A percentile compares a stretch with the other conserved stretches of the same genome.
These are phyloP conservation scores for Phalacrocorax brasilianus DNA, from an alignment of 2,113 vertebrate genomes.

Conservation along the genomic window DNA sequence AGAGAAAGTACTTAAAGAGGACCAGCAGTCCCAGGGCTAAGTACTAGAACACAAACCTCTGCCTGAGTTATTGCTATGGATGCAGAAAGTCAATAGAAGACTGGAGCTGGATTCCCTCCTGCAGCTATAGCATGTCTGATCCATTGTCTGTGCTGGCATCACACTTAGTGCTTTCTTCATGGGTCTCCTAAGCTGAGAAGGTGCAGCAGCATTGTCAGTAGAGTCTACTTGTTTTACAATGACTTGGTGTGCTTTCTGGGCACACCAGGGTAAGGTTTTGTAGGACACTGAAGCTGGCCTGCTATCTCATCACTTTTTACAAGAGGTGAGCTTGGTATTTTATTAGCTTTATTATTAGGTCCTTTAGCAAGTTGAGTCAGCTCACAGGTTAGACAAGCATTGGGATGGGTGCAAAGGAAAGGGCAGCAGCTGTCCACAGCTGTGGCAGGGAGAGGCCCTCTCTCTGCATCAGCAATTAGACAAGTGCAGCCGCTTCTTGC, in stretches of 20 bases:
- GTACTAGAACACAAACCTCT: neutral
- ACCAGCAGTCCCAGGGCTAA: neutral
- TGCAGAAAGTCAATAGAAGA: neutral
- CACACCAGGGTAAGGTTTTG: neutral
- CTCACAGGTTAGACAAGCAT: neutral
- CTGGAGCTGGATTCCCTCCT: neutral
- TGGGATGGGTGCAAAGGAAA: neutral
- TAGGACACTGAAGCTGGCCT: neutral
- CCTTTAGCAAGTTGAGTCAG: neutral
- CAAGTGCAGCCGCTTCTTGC: neutral
- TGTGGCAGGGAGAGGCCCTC: neutral
- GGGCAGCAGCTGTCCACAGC: neutral
- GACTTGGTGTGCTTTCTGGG: neutral
- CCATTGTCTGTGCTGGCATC: neutral
- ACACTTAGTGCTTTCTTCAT: neutral
- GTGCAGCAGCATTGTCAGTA: neutral
- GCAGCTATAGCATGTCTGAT: neutral
- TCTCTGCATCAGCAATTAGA: neutral
- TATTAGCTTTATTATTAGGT: neutral
- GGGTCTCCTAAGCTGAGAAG: neutral
- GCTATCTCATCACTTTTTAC: neutral
- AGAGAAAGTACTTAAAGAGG: neutral
- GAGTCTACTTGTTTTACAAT: neutral
- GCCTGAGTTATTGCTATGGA: neutral
- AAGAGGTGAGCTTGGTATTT: neutral